Evolutionary conservation across 2,888 invertebrate species (phyloP).

Genomic region (Xestia ashworthii): DNA sequence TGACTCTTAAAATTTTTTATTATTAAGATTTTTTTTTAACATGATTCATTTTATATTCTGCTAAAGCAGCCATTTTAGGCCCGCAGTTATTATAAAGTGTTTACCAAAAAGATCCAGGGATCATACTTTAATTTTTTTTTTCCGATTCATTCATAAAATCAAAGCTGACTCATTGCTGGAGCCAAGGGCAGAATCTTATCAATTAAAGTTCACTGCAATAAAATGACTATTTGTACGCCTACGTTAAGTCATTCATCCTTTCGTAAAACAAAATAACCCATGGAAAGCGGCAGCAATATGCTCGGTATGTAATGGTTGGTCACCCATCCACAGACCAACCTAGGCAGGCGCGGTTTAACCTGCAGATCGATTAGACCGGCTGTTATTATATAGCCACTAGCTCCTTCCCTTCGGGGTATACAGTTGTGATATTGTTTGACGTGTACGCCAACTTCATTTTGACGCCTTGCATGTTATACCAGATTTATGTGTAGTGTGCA

Average conservation of each 20-base stretch:
- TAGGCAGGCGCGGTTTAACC: too few relatives aligned
- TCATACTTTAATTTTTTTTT: not conserved
- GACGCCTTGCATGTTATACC: constrained; percentile 23
- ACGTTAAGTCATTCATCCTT: not conserved
- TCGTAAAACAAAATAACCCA: not conserved
- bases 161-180: constrained; percentile 8
- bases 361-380: too few relatives aligned
- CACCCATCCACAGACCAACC: too few relatives aligned
- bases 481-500: constrained; percentile 17
- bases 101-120: not conserved
- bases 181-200: constrained; percentile 20
- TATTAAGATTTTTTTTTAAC: too few relatives aligned
- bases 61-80: too few relatives aligned
- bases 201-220: not conserved
- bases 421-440: not conserved
- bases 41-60: too few relatives aligned
- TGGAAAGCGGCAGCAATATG: not conserved
- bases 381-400: too few relatives aligned
- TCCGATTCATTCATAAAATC: constrained; percentile 21
- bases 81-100: too few relatives aligned
- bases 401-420: too few relatives aligned
- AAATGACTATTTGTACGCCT: constrained; percentile 7
- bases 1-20: too few relatives aligned
- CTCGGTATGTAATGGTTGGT: too few relatives aligned
- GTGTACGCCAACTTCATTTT: not conserved